Evolutionary conservation across 2,113 vertebrate species (phyloP).

Genomic region (Phalacrocorax brasilianus): DNA sequence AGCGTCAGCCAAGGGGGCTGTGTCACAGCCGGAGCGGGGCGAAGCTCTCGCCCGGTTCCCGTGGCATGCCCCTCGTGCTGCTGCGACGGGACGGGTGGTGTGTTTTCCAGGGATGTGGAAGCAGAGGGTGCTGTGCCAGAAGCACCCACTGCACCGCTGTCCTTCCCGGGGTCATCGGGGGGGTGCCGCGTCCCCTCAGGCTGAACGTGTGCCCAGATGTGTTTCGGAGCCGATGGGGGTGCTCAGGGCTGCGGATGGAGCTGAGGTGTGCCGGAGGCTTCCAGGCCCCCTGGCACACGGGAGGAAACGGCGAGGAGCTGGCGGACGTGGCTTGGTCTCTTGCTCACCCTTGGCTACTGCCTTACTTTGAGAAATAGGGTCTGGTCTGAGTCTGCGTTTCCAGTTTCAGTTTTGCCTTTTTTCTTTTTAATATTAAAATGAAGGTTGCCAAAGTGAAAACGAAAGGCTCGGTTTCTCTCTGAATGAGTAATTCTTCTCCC

Average conservation of each 20-base stretch:
- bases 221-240: background rate
- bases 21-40: background rate
- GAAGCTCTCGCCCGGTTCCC: background rate
- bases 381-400: background rate
- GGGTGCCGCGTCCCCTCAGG: rapidly evolving
- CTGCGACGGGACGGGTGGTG: rapidly evolving
- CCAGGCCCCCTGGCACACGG: rapidly evolving
- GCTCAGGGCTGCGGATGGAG: background rate
- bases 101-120: background rate
- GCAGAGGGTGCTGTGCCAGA: background rate
- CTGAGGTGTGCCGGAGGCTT: background rate
- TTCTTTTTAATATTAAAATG: background rate
- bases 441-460: background rate
- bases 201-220: rapidly evolving
- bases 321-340: background rate
- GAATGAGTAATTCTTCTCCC: background rate
- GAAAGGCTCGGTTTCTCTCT: background rate
- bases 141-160: background rate
- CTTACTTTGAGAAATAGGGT: background rate
- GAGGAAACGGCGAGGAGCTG: background rate
- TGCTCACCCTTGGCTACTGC: background rate
- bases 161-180: rapidly evolving
- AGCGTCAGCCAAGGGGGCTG: rapidly evolving
- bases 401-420: background rate
- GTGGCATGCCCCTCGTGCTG: rapidly evolving